These are phyloP conservation scores for Dissostichus mawsoni DNA, from an alignment of 2,113 vertebrate genomes.

Conservation along the genomic window DNA sequence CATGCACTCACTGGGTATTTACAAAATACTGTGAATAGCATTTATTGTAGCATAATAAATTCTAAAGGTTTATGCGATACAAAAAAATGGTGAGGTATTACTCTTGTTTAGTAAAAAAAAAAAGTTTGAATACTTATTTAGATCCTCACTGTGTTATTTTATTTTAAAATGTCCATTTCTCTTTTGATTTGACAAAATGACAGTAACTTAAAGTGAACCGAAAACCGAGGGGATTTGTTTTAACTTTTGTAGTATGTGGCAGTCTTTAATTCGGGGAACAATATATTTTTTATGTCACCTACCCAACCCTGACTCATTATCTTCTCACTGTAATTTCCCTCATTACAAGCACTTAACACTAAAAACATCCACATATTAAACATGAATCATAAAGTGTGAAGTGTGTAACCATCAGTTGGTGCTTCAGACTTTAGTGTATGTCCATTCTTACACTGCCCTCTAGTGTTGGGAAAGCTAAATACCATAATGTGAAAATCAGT, in stretches of 20 bases:
- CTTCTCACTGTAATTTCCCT: no score
- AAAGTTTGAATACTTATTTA: neutral
- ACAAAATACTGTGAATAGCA: neutral
- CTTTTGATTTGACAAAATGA: neutral
- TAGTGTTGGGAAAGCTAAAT: constrained; percentile 40
- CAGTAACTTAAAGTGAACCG: neutral
- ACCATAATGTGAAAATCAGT: neutral
- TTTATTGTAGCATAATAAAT: neutral
- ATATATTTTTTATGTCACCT: neutral
- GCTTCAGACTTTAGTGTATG: neutral
- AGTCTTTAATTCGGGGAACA: neutral
- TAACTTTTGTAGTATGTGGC: neutral
- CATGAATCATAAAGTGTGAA: neutral
- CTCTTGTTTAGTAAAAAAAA: no score
- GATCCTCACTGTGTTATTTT: neutral
- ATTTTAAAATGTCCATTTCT: neutral
- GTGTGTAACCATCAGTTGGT: neutral
- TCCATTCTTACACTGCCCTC: constrained; percentile 66
- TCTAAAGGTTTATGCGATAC: neutral
- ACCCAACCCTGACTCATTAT: neutral
- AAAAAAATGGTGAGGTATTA: neutral
- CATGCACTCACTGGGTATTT: neutral
- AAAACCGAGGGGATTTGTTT: neutral
- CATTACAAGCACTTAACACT: neutral
- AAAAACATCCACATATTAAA: neutral